These are phyloP conservation scores for Hartigia nigra DNA, from an alignment of 2,888 invertebrate genomes.

Conservation along the genomic window DNA sequence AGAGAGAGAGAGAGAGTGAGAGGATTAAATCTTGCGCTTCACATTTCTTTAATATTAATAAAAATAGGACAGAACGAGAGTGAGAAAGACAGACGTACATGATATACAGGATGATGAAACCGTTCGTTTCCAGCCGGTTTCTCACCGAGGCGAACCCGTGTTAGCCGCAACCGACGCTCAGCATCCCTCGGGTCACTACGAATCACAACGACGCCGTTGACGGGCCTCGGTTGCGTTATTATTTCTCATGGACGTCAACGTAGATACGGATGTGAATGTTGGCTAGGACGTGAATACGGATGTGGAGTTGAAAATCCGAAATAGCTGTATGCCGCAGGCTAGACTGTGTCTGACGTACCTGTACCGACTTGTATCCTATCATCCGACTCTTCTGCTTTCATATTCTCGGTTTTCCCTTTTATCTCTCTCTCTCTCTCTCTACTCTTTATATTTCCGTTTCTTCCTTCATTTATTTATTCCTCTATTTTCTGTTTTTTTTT, in stretches of 20 bases:
- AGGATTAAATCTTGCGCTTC: not conserved
- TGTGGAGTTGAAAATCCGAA: constrained; percentile 31
- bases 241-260: not conserved
- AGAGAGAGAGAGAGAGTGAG: not conserved
- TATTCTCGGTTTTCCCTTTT: not conserved
- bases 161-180: not conserved
- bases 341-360: constrained; percentile 30
- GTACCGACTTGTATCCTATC: constrained; percentile 16
- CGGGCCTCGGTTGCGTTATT: not conserved
- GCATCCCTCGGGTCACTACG: not conserved
- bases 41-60: not conserved
- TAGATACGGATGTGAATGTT: not conserved
- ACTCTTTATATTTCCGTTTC: too few species aligned
- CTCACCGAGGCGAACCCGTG: not conserved
- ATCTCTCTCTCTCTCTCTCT: not conserved
- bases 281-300: not conserved
- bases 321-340: constrained; percentile 20
- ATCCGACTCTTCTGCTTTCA: not conserved
- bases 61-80: not conserved
- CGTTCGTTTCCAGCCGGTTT: not conserved
- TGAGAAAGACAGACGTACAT: not conserved
- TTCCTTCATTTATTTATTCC: not conserved
- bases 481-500: constrained; percentile 11
- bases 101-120: not conserved
- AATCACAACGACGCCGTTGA: not conserved